These are phyloP conservation scores for Camptogramma bilineatum DNA, from an alignment of 2,888 invertebrate species.

Conservation along the genomic window DNA sequence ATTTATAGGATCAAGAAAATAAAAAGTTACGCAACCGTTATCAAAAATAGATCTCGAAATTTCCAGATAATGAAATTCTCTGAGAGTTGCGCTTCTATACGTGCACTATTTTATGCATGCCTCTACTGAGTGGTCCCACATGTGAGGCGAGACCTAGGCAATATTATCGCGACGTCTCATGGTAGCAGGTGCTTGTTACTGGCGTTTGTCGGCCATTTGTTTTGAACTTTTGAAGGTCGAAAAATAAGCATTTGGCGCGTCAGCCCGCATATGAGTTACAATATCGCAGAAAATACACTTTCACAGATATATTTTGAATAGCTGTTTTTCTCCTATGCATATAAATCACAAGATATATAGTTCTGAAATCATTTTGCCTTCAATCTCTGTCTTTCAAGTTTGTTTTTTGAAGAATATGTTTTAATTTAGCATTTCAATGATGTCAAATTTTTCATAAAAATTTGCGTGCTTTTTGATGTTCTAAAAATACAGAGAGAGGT, in stretches of 20 bases:
- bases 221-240: constrained; percentile 83
- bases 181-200: constrained; percentile 80
- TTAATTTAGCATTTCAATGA: background rate
- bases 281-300: constrained; percentile 15
- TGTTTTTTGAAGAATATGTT: background rate
- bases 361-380: background rate
- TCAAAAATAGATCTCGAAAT: background rate
- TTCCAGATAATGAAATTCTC: background rate
- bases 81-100: constrained; percentile 22
- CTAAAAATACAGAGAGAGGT: too few relatives aligned
- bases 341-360: background rate
- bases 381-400: background rate
- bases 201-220: constrained; percentile 67
- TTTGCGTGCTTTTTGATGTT: too few relatives aligned
- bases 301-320: background rate
- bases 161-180: constrained; percentile 72
- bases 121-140: constrained; percentile 33
- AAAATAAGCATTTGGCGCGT: constrained; percentile 64
- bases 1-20: too few relatives aligned
- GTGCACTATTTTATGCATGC: constrained; percentile 7
- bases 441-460: background rate
- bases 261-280: constrained; percentile 34
- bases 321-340: constrained; percentile 3
- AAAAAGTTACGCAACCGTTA: too few relatives aligned
- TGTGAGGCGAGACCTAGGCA: constrained; percentile 46